Percentiles rank a stretch among this genome's conserved stretches.
Conservation (phyloP, 2,797 vertebrate genomes). For the Acomys russatus region DNA sequence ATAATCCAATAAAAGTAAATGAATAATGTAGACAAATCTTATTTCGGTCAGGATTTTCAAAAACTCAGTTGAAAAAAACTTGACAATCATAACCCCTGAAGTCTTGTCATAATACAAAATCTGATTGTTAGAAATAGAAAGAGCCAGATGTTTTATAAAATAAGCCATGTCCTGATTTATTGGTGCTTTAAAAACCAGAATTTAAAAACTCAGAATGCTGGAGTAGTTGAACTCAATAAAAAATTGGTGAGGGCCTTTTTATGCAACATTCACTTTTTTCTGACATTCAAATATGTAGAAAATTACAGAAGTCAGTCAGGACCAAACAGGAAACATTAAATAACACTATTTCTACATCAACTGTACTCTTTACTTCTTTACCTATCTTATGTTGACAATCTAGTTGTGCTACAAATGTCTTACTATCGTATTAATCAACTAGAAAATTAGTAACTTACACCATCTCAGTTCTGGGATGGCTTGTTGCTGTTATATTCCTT, state of each 20-base stretch:
- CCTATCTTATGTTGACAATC: background rate
- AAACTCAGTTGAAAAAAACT: background rate
- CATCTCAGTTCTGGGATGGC: background rate
- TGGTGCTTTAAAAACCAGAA: background rate
- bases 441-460: background rate
- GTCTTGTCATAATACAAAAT: background rate
- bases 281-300: background rate
- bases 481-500: background rate
- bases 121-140: background rate
- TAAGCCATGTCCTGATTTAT: constrained; percentile 11
- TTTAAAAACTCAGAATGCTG: background rate
- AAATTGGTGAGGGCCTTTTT: background rate
- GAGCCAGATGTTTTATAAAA: background rate
- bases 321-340: background rate
- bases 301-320: background rate
- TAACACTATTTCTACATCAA: background rate
- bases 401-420: background rate
- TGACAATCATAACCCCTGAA: background rate
- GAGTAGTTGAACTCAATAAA: background rate
- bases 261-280: background rate
- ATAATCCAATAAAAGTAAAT: background rate
- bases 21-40: background rate
- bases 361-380: background rate
- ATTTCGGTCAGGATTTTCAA: background rate
- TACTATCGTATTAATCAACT: background rate